Evolutionary conservation across 2,797 vertebrate species (phyloP).

Genomic region (Lateolabrax maculatus): DNA sequence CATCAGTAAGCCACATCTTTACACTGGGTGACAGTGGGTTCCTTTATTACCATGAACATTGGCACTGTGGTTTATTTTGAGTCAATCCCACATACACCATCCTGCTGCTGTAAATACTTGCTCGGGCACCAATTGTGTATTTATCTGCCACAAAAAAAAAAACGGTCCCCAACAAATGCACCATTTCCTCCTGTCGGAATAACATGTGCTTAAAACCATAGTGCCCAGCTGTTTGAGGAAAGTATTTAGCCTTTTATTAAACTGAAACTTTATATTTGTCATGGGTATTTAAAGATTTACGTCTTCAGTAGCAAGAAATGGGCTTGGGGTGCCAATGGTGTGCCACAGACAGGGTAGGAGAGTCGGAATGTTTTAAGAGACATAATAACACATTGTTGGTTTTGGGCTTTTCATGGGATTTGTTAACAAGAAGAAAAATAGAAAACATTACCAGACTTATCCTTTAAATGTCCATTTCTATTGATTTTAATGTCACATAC

Average conservation of each 20-base stretch:
- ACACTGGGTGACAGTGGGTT: neutral
- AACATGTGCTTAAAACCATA: neutral
- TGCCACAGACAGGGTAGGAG: neutral
- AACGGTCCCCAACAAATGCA: neutral
- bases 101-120: neutral
- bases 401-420: neutral
- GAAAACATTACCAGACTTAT: neutral
- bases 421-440: neutral
- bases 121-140: neutral
- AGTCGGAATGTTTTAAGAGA: neutral
- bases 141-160: neutral
- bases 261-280: neutral
- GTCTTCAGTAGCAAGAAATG: neutral
- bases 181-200: neutral
- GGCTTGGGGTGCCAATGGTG: neutral
- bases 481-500: slow-evolving; percentile 3
- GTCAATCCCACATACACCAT: neutral
- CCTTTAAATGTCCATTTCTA: slow-evolving; percentile 1
- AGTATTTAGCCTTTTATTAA: neutral
- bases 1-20: neutral
- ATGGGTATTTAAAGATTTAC: neutral
- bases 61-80: neutral
- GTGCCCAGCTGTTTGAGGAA: neutral
- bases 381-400: neutral
- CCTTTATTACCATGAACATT: neutral